Evolutionary conservation across 2,797 vertebrate genomes (phyloP).

Genomic region (Rachycentron canadum): DNA sequence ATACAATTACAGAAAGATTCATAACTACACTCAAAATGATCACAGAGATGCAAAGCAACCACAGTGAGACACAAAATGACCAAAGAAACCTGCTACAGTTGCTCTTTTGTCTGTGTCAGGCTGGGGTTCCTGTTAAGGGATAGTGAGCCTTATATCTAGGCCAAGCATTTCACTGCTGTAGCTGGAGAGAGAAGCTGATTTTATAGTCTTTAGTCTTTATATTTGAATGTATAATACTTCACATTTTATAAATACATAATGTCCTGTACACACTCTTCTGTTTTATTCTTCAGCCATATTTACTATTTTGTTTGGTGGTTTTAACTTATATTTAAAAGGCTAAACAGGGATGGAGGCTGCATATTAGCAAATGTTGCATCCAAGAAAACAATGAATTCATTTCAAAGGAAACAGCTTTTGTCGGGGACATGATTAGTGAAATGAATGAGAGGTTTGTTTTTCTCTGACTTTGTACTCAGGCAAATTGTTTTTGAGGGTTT

Average conservation of each 20-base stretch:
- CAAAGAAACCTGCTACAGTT: background rate
- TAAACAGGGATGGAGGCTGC: background rate
- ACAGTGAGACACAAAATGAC: too few species aligned
- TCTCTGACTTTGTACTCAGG: conserved; percentile 16
- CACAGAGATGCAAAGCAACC: too few species aligned
- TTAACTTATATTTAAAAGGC: background rate
- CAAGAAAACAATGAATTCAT: background rate
- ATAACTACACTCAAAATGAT: background rate
- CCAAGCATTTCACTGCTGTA: background rate
- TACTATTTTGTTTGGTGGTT: background rate
- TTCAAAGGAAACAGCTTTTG: background rate
- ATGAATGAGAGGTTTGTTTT: conserved; percentile 10
- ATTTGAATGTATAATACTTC: background rate
- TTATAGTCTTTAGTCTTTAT: background rate
- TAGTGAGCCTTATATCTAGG: background rate
- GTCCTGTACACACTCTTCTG: background rate
- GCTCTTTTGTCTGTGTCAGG: background rate
- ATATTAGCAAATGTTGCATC: background rate
- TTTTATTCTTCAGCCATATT: too few species aligned
- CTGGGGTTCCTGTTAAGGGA: background rate
- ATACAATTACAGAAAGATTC: background rate
- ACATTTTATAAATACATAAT: background rate
- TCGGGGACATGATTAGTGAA: background rate
- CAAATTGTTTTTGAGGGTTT: background rate
- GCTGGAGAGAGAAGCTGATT: background rate